Evolutionary conservation across 2,113 vertebrate genomes (phyloP).

Genomic region (Podiceps cristatus): DNA sequence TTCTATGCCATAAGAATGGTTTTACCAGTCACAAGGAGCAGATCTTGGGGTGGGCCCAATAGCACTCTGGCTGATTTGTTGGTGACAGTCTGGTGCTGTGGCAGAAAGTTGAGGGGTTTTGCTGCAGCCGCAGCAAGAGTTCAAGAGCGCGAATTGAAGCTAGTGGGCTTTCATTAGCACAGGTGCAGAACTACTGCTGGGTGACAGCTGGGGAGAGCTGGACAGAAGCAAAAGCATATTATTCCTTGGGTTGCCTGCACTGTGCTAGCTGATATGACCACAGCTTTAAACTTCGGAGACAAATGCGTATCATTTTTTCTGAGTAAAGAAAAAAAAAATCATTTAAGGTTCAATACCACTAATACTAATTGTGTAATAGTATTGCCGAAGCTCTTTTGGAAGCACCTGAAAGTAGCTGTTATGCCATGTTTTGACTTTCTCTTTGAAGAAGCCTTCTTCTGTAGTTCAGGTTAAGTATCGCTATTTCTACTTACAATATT

Average conservation of each 20-base stretch:
- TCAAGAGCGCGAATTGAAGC: neutral
- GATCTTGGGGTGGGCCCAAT: neutral
- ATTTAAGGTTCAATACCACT: neutral
- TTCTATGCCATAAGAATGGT: neutral
- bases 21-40: neutral
- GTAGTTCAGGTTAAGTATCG: neutral
- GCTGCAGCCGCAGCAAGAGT: neutral
- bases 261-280: neutral
- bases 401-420: neutral
- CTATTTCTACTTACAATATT: neutral
- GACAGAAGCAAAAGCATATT: neutral
- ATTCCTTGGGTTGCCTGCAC: neutral
- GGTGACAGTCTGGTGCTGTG: neutral
- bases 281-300: neutral
- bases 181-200: neutral
- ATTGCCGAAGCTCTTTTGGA: neutral
- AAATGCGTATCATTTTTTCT: neutral
- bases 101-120: neutral
- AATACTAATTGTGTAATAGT: neutral
- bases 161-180: neutral
- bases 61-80: neutral
- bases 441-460: neutral
- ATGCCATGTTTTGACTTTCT: neutral
- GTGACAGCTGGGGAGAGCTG: fast-evolving
- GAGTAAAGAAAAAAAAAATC: neutral